Evolutionary conservation across 1,140 invertebrate genomes (phyloP).

Genomic region (Anadara kagoshimensis): DNA sequence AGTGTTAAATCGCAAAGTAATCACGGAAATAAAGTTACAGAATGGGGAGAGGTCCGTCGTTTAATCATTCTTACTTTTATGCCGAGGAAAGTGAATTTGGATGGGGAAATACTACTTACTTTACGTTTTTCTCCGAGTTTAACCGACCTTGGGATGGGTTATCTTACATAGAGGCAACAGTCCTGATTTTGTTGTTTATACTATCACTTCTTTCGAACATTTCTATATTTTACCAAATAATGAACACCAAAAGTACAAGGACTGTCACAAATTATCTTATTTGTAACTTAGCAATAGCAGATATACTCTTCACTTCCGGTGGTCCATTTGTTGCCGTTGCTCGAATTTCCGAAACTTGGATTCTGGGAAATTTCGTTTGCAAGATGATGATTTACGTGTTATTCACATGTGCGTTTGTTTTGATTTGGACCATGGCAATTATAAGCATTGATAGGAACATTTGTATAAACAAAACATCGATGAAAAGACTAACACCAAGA

Average conservation of each 20-base stretch:
- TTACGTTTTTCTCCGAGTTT: slow-evolving; percentile 63
- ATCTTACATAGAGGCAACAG: slow-evolving; percentile 50
- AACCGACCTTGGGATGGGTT: slow-evolving; percentile 47
- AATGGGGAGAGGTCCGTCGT: slow-evolving; percentile 9
- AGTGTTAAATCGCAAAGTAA: too few species aligned
- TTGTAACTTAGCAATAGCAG: slow-evolving; percentile 60
- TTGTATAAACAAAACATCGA: slow-evolving; percentile 47
- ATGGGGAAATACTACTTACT: slow-evolving; percentile 57
- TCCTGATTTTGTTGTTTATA: slow-evolving; percentile 53
- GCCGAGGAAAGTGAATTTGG: slow-evolving; percentile 45
- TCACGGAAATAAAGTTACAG: too few species aligned
- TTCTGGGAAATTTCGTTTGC: slow-evolving; percentile 55
- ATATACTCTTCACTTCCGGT: slow-evolving; percentile 53
- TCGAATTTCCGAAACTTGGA: slow-evolving; percentile 55
- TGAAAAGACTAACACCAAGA: slow-evolving; percentile 41
- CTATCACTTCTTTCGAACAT: slow-evolving; percentile 66
- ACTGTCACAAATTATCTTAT: slow-evolving; percentile 62
- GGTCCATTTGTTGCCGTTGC: slow-evolving; percentile 57
- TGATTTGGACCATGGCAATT: slow-evolving; percentile 65
- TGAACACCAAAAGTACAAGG: slow-evolving; percentile 41
- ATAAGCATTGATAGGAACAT: slow-evolving; percentile 65
- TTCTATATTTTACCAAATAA: slow-evolving; percentile 48
- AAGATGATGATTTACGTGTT: slow-evolving; percentile 47
- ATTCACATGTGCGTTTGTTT: slow-evolving; percentile 56
- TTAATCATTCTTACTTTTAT: slow-evolving; percentile 55